Base-by-base conservation (phyloP, 2,888 invertebrate genomes). In the Leptopilina syphax region DNA sequence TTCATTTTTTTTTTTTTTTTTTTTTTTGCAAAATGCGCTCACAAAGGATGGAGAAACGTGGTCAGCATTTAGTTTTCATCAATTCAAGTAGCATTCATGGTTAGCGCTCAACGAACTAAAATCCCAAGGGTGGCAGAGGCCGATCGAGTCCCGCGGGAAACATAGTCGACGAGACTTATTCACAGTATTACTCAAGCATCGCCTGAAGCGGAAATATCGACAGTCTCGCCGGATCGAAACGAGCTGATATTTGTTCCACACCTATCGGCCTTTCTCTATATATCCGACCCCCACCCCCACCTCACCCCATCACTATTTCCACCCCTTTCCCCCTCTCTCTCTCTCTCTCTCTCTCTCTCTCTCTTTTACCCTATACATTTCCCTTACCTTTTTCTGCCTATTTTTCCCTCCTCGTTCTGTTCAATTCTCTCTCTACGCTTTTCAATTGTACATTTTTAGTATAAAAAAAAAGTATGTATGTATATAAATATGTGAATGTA, bases 101-200 rank as follows among this genome's bases (percentile, higher is more conserved):
- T 73, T 54, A 73, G 77, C 77, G 68, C 80, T 78, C 78, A 77
- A 76, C 79, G 81, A 81, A 82, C 73, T 27, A 73, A 73, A 73
- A 57, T 73, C 73, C 73, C 73, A 73, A 73, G 73, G 57, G 73
- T 77, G 34, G 57, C 41, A 34, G n/a, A 57, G 73, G 73, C 73
- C 57, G 73, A 70, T 76, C 57, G 57, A 57, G 44, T 66, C 57
- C 68, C 79, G 57, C 66, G 60, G 27, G 73, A 57, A 66, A 65
- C 65, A 66, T 76, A n/a, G 76, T 44, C 68, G 76, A 67, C 77
- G 66, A 67, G 80, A 77, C 70, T 81, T 81, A 81, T 81, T 80
- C 78, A 79, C 77, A 82, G 80, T 77, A 79, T 77, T 54, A 60
- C 57, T 57, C 63, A 60, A 76, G 77, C 73, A 63, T 47, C 24